Conservation (phyloP, 2,888 invertebrate species). For the Bhutanitis thaidina region DNA sequence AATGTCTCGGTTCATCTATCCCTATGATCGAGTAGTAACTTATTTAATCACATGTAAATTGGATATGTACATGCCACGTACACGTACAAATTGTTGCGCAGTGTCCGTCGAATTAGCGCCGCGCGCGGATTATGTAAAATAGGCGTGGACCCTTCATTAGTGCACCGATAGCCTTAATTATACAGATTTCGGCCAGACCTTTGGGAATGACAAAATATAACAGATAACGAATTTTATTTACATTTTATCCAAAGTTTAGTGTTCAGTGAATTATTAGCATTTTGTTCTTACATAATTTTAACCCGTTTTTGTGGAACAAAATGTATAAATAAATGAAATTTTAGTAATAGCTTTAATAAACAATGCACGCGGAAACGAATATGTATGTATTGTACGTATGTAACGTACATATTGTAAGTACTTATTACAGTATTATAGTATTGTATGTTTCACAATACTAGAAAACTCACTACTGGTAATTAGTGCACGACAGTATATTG, state of each 20-base stretch:
- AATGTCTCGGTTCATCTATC: too few species aligned
- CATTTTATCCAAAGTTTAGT: neutral
- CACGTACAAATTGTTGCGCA: conserved; percentile 11
- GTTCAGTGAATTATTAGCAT: neutral
- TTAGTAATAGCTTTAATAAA: too few species aligned
- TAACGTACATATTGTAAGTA: too few species aligned
- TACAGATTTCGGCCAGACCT: conserved; percentile 11
- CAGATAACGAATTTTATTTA: conserved; percentile 7
- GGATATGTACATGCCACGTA: neutral
- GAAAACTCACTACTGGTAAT: too few species aligned
- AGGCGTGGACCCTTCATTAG: conserved; percentile 16
- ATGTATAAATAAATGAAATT: too few species aligned
- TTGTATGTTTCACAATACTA: too few species aligned
- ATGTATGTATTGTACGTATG: too few species aligned
- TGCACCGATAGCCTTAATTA: conserved; percentile 18
- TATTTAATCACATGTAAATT: conserved; percentile 16
- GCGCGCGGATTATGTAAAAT: conserved; percentile 16
- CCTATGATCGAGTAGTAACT: too few species aligned
- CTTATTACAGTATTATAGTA: too few species aligned
- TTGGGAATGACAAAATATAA: conserved; percentile 7
- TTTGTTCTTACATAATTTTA: neutral
- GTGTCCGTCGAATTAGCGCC: conserved; percentile 14
- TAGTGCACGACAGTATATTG: too few species aligned
- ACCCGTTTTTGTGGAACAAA: too few species aligned
- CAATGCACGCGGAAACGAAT: too few species aligned